phyloP scores from a whole-genome alignment of 2,888 invertebrate species.

The Machimus atricapillus region DNA sequence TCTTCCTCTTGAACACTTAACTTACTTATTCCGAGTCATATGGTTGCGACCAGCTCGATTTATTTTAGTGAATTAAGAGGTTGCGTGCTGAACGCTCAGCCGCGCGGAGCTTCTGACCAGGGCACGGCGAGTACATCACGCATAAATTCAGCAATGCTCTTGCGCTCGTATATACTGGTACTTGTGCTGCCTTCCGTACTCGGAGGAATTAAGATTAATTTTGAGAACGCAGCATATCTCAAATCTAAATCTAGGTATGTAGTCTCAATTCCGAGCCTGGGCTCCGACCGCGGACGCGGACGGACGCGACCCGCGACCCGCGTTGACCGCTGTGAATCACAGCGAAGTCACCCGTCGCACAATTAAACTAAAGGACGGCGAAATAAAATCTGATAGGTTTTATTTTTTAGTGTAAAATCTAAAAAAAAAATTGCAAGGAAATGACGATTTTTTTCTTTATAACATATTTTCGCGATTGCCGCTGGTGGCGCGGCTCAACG shows the following conservation, averaged over 20 bases:
- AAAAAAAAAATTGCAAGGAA: background rate
- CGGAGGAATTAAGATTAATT: constrained; percentile 38
- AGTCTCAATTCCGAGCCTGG: background rate
- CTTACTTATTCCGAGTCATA: constrained; percentile 50
- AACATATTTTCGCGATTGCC: background rate
- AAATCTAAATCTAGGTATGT: constrained; percentile 36
- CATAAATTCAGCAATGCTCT: constrained; percentile 33
- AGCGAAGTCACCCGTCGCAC: background rate
- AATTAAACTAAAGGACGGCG: background rate
- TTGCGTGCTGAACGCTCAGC: constrained; percentile 43
- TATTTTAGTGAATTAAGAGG: constrained; percentile 48
- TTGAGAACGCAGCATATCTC: constrained; percentile 6
- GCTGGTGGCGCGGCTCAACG: background rate
- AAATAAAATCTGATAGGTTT: background rate
- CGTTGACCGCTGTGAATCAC: background rate
- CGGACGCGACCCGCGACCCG: background rate
- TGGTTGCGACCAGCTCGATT: constrained; percentile 45
- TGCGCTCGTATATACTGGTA: constrained; percentile 34
- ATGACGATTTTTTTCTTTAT: background rate
- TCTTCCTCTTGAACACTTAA: constrained; percentile 55
- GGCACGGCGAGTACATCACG: constrained; percentile 6
- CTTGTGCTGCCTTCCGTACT: constrained; percentile 2
- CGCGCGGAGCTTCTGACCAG: background rate
- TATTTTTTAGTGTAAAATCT: background rate
- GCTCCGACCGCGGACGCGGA: background rate